Percentiles rank a stretch among this genome's conserved stretches.
Conservation (phyloP, 2,888 invertebrate species). For the Allophyes oxyacanthae region DNA sequence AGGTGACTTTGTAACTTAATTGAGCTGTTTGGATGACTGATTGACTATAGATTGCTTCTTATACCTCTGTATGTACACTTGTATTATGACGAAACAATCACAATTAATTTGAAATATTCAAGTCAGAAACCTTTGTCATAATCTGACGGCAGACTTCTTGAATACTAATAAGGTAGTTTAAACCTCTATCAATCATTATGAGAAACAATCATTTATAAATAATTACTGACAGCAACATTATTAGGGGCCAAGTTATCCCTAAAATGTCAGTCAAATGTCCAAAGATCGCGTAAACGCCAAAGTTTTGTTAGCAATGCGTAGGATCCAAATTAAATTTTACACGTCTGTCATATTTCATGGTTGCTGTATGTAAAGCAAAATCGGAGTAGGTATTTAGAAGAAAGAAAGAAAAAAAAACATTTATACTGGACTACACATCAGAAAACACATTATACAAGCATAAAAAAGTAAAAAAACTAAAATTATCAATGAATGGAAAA, state of each 20-base stretch:
- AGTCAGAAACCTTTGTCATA: neutral
- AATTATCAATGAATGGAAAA: too few species aligned
- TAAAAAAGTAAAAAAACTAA: too few species aligned
- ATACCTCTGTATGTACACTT: too few species aligned
- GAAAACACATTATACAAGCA: too few species aligned
- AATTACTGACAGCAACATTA: slow-evolving; percentile 18
- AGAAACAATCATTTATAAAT: slow-evolving; percentile 18
- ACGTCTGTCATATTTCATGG: neutral
- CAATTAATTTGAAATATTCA: neutral
- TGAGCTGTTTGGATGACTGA: too few species aligned
- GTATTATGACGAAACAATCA: neutral
- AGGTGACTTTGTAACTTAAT: too few species aligned
- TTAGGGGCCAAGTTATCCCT: slow-evolving; percentile 2
- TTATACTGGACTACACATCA: too few species aligned
- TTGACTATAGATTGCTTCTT: too few species aligned
- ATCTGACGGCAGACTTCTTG: neutral
- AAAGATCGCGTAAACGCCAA: slow-evolving; percentile 7
- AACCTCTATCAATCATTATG: slow-evolving; percentile 18
- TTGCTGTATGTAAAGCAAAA: neutral
- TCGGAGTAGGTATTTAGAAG: too few species aligned
- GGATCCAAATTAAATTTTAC: neutral
- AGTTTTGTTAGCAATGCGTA: neutral
- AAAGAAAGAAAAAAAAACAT: too few species aligned
- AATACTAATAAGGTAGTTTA: slow-evolving; percentile 4
- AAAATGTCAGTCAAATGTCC: slow-evolving; percentile 26